A percentile compares a stretch with the other conserved stretches of the same genome.
These are phyloP conservation scores for Zoanthus sansibaricus DNA, from an alignment of 92 coral and sea anemone genomes.

Conservation along the genomic window DNA sequence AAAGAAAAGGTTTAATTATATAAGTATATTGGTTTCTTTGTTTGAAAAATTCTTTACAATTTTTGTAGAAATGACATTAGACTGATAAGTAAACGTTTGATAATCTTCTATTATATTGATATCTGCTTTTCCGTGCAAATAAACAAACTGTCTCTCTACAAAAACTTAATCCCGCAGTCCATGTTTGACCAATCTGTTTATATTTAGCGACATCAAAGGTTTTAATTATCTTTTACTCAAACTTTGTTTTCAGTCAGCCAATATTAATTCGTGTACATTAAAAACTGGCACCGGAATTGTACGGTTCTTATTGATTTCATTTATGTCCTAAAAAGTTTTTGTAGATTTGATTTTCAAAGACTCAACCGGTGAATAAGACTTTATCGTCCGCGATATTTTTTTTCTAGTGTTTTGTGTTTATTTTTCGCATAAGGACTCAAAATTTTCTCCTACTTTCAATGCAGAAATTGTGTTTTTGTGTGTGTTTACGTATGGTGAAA, in stretches of 20 bases:
- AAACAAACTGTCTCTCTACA: too few species aligned
- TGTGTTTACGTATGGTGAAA: constrained; percentile 12
- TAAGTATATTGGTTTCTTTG: too few species aligned
- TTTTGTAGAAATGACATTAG: too few species aligned
- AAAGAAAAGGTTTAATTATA: too few species aligned
- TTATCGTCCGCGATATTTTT: too few species aligned
- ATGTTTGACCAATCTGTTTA: not conserved
- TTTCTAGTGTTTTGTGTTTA: not conserved
- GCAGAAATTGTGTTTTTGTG: not conserved
- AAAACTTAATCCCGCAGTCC: not conserved
- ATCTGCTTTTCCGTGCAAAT: too few species aligned
- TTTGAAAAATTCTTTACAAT: too few species aligned
- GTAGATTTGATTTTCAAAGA: not conserved
- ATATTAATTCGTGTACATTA: not conserved
- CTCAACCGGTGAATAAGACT: not conserved
- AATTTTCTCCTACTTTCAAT: not conserved
- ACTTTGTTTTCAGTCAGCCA: not conserved
- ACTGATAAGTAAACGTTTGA: too few species aligned
- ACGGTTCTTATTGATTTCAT: not conserved
- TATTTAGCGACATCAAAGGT: not conserved
- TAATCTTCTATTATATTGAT: too few species aligned
- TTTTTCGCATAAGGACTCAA: not conserved
- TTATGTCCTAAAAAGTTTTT: not conserved
- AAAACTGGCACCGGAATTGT: constrained; percentile 40
- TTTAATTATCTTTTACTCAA: not conserved